Evolutionary conservation across 2,888 invertebrate species (phyloP).

Genomic region (Cancer borealis): DNA sequence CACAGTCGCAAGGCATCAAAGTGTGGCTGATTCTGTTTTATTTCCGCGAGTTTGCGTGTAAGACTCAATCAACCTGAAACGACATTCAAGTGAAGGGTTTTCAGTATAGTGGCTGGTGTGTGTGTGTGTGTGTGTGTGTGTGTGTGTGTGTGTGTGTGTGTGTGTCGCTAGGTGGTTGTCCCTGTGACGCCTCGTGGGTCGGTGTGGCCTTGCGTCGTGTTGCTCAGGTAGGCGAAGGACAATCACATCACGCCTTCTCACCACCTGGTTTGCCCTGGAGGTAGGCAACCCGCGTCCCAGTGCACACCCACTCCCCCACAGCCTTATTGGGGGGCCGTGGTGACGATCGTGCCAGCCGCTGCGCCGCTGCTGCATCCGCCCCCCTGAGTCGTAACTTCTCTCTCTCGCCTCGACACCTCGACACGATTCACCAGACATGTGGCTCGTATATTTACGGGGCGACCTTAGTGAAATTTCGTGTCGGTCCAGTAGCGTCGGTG

Average conservation of each 20-base stretch:
- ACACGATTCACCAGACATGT: background rate
- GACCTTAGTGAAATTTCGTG: slow-evolving; percentile 16
- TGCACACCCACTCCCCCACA: background rate
- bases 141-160: slow-evolving; percentile 18
- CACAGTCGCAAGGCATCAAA: background rate
- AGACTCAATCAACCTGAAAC: background rate
- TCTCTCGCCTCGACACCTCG: background rate
- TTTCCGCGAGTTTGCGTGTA: background rate
- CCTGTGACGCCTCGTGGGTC: background rate
- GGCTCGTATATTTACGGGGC: slow-evolving; percentile 6
- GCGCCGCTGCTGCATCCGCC: background rate
- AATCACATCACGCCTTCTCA: background rate
- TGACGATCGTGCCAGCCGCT: background rate
- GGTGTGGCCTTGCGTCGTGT: background rate
- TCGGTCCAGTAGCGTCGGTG: background rate
- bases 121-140: slow-evolving; percentile 22
- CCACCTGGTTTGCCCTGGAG: background rate
- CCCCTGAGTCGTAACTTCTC: background rate
- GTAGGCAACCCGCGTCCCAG: background rate
- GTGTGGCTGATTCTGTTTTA: background rate
- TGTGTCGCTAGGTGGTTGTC: background rate
- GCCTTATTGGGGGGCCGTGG: background rate
- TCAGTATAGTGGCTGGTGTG: background rate
- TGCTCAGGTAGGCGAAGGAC: background rate
- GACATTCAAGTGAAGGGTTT: background rate